These are phyloP conservation scores for Cotesia typhae DNA, from an alignment of 1,140 invertebrate species.

Conservation along the genomic window DNA sequence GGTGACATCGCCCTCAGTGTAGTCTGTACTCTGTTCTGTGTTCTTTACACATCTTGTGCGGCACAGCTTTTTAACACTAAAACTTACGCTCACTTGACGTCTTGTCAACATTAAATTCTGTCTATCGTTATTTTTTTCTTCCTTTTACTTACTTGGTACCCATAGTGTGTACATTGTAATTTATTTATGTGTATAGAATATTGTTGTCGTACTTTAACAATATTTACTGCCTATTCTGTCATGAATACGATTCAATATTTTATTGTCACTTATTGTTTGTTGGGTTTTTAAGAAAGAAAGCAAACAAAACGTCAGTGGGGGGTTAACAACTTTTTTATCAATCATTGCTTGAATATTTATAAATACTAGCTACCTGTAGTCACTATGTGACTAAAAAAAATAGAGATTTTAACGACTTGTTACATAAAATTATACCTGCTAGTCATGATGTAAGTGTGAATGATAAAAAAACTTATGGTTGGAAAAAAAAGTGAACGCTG, in stretches of 20 bases:
- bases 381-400: too few relatives aligned
- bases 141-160: slow-evolving; percentile 41
- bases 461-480: too few relatives aligned
- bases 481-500: too few relatives aligned
- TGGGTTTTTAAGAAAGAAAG: too few relatives aligned
- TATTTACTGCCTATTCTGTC: slow-evolving; percentile 10
- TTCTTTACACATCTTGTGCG: slow-evolving; percentile 49
- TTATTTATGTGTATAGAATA: neutral
- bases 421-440: too few relatives aligned
- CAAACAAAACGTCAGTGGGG: too few relatives aligned
- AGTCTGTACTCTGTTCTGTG: neutral
- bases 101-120: slow-evolving; percentile 58
- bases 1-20: neutral
- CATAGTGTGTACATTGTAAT: slow-evolving; percentile 9
- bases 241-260: neutral
- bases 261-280: too few relatives aligned
- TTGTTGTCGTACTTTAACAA: slow-evolving; percentile 24
- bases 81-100: slow-evolving; percentile 38
- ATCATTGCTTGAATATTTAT: too few relatives aligned
- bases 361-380: too few relatives aligned
- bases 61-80: slow-evolving; percentile 29
- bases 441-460: too few relatives aligned
- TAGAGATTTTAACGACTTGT: too few relatives aligned
- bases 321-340: too few relatives aligned
- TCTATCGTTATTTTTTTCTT: slow-evolving; percentile 52